phyloP scores from a whole-genome alignment of 2,888 invertebrate species.

The Augiades crinisus region DNA sequence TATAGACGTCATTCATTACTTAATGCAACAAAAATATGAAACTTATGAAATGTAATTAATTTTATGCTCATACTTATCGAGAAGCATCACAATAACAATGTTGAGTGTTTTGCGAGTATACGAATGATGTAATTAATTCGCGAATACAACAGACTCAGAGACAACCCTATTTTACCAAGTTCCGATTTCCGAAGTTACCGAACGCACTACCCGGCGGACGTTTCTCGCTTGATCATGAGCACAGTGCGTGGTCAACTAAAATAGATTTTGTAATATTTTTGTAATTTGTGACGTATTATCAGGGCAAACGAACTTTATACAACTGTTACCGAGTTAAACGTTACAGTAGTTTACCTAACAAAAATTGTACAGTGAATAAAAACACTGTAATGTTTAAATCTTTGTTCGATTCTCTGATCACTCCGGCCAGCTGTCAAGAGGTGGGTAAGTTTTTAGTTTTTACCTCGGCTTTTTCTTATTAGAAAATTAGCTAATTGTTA shows the following conservation, averaged over 20 bases:
- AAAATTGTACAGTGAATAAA: constrained; percentile 57
- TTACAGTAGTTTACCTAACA: constrained; percentile 49
- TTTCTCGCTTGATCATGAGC: constrained; percentile 57
- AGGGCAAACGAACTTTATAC: constrained; percentile 60
- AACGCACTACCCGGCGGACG: constrained; percentile 52
- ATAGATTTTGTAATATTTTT: constrained; percentile 74
- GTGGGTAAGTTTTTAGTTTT: constrained; percentile 84
- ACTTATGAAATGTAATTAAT: no score
- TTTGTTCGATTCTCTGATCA: constrained; percentile 82
- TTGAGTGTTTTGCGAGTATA: constrained; percentile 11
- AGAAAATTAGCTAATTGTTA: constrained; percentile 22
- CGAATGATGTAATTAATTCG: constrained; percentile 22
- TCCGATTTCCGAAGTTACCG: constrained; percentile 26
- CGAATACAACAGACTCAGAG: constrained; percentile 9
- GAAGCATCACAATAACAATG: no score
- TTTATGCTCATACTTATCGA: no score
- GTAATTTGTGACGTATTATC: constrained; percentile 70
- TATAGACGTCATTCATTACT: no score
- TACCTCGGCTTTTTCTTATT: constrained; percentile 22
- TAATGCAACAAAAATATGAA: no score
- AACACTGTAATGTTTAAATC: constrained; percentile 84
- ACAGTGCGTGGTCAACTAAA: constrained; percentile 68
- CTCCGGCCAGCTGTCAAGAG: constrained; percentile 88
- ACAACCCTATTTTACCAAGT: constrained; percentile 25
- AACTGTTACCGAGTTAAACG: constrained; percentile 47